Percentiles rank a stretch among this genome's conserved stretches.
phyloP scores from a whole-genome alignment of 2,113 vertebrate genomes.

The Zapus hudsonius region DNA sequence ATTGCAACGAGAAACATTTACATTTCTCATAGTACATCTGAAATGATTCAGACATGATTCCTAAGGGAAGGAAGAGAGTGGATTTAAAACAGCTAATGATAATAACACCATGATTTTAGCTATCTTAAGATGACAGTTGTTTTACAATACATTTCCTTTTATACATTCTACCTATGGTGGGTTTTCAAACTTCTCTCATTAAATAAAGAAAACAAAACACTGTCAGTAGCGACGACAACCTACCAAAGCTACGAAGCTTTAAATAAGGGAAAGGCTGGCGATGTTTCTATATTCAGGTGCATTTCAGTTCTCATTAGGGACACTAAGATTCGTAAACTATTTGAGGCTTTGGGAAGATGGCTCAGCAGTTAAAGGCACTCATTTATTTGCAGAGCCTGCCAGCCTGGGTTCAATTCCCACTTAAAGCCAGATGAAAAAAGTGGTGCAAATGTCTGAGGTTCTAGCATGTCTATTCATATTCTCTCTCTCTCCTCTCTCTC shows the following conservation, averaged over 20 bases:
- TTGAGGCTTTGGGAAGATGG: no score
- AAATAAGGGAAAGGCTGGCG: background rate
- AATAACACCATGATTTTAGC: background rate
- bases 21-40: background rate
- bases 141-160: background rate
- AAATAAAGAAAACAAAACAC: background rate
- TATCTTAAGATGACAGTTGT: background rate
- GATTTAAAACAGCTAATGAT: background rate
- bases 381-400: no score
- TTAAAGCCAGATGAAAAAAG: no score
- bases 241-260: background rate
- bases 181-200: conserved; percentile 6
- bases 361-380: no score
- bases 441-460: no score
- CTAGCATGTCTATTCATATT: no score
- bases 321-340: background rate
- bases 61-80: background rate
- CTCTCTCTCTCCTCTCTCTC: no score
- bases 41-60: background rate
- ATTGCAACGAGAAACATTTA: background rate
- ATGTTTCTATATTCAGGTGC: background rate
- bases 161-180: background rate
- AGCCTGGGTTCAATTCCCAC: no score
- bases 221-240: background rate
- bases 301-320: conserved; percentile 15